Evolutionary conservation across 1,140 invertebrate genomes (phyloP), one percentile per base, ranked within the genome.

Genomic region (Zeugodacus cucurbitae): DNA sequence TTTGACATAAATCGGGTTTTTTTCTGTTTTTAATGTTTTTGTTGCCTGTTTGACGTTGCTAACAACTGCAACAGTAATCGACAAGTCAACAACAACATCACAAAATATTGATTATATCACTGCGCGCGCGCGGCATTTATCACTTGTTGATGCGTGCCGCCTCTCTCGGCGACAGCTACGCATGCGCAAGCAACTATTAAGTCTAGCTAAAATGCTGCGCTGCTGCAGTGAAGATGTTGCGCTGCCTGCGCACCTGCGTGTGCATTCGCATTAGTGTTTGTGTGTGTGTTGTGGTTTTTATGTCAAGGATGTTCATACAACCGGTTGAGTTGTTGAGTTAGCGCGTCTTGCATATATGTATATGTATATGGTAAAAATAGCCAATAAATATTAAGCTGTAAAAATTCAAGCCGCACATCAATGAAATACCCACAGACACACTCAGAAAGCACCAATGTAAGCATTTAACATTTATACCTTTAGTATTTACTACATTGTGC

Each of bases 231-330:
- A 59, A 62, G 58, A 14, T 86, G 82, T 41, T 57, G 62, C 34
- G 48, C 26, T 10, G 29, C 10, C 86, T 10, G 41, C 26, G 87
- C 62, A 32, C 14, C 22, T 34, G 86, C 48, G 26, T 59, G 26
- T 86, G 57, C 67, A 20, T 78, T 41, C 88, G 48, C 87, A 54
- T 88, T 54, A 20, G 34, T 88, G 88, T 88, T 37, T 88, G 89
- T 87, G 64, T 78, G 87, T 74, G 41, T 54, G 85, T 8, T 86
- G 41, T 64, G 64, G 64, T 93, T 93, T 93, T 93, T 93, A 91
- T 93, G 92, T 93, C 92, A 93, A 93, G 92, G 92, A 93, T 93
- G 90, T 89, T 89, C 87, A 87, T 89, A 89, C 89, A 92, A 93
- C 92, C 92, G 92, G 92, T 93, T 93, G 91, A 62, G 58, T 3